phyloP scores from a whole-genome alignment of 2,113 vertebrate species.

The Raja brachyura region DNA sequence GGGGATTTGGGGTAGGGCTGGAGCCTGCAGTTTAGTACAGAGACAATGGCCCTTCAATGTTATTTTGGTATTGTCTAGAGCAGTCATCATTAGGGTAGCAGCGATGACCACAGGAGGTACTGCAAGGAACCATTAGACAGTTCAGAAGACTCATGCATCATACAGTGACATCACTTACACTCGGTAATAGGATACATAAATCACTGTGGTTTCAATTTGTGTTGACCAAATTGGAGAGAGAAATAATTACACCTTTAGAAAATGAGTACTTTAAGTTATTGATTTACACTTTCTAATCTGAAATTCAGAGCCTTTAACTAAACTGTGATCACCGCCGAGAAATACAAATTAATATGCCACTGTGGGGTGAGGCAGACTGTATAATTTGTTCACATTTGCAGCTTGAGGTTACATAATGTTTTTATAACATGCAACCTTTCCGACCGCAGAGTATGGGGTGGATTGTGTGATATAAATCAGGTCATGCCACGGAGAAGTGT shows the following conservation, averaged over 20 bases:
- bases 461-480: neutral
- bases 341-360: neutral
- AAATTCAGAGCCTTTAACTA: constrained; percentile 8
- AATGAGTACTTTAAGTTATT: constrained; percentile 19
- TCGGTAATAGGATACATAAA: constrained; percentile 31
- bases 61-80: neutral
- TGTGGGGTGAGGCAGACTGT: neutral
- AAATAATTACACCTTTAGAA: constrained; percentile 19
- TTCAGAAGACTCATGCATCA: constrained; percentile 33
- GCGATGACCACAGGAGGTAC: neutral
- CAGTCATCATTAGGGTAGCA: neutral
- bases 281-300: constrained; percentile 14
- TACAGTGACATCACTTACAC: constrained; percentile 18
- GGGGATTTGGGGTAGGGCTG: neutral
- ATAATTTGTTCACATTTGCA: neutral
- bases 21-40: neutral
- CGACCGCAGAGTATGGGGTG: neutral
- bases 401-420: neutral
- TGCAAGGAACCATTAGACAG: constrained; percentile 7
- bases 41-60: neutral
- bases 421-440: neutral
- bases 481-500: neutral
- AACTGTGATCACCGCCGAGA: neutral
- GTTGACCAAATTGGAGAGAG: constrained; percentile 27
- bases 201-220: constrained; percentile 20